These are phyloP conservation scores for Daubentonia madagascariensis DNA, from an alignment of 2,113 vertebrate genomes.

Conservation along the genomic window DNA sequence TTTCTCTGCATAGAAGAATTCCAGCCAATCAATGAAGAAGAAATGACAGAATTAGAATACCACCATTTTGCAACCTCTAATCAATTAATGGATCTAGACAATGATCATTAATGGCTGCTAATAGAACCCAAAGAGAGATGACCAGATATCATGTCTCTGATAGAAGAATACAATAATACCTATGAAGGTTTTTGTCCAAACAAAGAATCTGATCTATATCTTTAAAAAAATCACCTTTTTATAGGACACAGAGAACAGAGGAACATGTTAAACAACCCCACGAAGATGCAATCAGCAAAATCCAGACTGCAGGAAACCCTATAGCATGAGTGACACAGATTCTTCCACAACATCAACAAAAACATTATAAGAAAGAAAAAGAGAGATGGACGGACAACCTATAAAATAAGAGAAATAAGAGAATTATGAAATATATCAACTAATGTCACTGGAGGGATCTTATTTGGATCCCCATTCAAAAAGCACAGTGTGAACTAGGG, in stretches of 20 bases:
- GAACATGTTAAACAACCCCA: not conserved
- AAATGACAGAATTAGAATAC: not conserved
- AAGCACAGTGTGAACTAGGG: not conserved
- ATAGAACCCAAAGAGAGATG: not conserved
- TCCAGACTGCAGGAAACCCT: not conserved
- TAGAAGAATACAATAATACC: not conserved
- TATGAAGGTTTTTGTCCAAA: not conserved
- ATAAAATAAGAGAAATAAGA: not conserved
- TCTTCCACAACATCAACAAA: not conserved
- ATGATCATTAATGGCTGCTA: not conserved
- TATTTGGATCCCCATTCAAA: not conserved
- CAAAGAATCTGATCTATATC: not conserved
- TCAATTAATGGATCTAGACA: not conserved
- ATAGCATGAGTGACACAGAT: not conserved
- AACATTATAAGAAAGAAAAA: not conserved
- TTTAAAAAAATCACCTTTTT: not conserved
- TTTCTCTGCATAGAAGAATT: not conserved
- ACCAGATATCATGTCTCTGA: not conserved
- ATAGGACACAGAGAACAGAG: not conserved
- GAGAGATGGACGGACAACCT: not conserved
- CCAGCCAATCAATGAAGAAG: not conserved
- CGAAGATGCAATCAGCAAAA: not conserved
- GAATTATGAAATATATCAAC: not conserved
- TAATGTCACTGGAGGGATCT: rapidly evolving
- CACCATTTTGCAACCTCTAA: not conserved